Percentiles rank a stretch among this genome's conserved stretches.
These are phyloP conservation scores for Arctopsyche grandis DNA, from an alignment of 1,140 invertebrate genomes.

Conservation along the genomic window DNA sequence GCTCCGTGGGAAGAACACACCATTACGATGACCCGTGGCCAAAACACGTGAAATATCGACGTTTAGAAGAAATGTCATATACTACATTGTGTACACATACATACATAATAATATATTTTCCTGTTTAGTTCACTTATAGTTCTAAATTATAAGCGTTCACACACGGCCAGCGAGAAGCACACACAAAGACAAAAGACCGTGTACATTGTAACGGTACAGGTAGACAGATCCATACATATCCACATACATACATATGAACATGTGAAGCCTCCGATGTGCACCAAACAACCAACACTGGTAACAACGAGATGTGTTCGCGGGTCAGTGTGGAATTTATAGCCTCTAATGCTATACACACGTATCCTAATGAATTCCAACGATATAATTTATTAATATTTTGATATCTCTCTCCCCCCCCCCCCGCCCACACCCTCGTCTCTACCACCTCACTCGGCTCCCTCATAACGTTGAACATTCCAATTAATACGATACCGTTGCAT, in stretches of 20 bases:
- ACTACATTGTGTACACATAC: too few relatives aligned
- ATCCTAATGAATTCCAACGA: slow-evolving; percentile 23
- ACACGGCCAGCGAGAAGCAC: too few relatives aligned
- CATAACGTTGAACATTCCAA: slow-evolving; percentile 11
- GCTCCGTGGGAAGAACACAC: too few relatives aligned
- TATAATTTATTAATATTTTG: slow-evolving; percentile 28
- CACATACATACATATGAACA: background rate
- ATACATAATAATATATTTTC: too few relatives aligned
- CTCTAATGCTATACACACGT: slow-evolving; percentile 9
- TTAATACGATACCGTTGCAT: background rate
- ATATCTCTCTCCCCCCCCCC: background rate
- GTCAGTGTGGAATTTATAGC: slow-evolving; percentile 18
- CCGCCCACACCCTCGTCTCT: too few relatives aligned
- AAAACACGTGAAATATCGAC: too few relatives aligned
- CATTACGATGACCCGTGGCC: too few relatives aligned
- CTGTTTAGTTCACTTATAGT: too few relatives aligned
- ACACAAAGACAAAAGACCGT: slow-evolving; percentile 17
- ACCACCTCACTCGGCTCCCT: too few relatives aligned
- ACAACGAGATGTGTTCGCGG: slow-evolving; percentile 19
- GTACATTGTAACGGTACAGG: background rate
- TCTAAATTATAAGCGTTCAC: too few relatives aligned
- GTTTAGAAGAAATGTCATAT: too few relatives aligned
- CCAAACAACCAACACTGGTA: background rate
- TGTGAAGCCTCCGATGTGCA: background rate
- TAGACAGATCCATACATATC: background rate